Conservation (phyloP, 2,888 invertebrate genomes). For the Brenthis hecate region DNA sequence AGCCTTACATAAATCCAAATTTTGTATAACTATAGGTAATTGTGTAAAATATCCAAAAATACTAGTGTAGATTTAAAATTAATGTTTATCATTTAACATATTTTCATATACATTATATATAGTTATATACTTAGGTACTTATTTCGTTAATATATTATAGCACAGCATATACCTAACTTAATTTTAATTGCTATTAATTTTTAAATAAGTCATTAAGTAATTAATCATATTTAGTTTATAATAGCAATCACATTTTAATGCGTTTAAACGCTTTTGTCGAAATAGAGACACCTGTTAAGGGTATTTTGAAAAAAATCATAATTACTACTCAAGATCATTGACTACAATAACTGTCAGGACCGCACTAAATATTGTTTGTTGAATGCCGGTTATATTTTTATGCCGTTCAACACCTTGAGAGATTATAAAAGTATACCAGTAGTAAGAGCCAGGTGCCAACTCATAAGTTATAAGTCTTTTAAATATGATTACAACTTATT, state of each 20-base stretch:
- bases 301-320: slow-evolving; percentile 56
- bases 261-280: slow-evolving; percentile 45
- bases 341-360: slow-evolving; percentile 79
- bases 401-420: slow-evolving; percentile 75
- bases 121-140: too few species aligned
- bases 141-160: too few species aligned
- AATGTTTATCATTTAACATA: too few species aligned
- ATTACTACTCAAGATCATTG: slow-evolving; percentile 72
- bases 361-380: slow-evolving; percentile 81
- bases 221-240: too few species aligned
- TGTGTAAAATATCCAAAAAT: too few species aligned
- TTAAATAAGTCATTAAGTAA: too few species aligned
- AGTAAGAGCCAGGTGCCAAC: slow-evolving; percentile 40
- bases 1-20: too few species aligned
- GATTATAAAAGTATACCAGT: slow-evolving; percentile 21
- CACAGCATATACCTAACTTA: too few species aligned
- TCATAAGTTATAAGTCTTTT: slow-evolving; percentile 39
- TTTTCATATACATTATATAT: too few species aligned
- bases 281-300: slow-evolving; percentile 64
- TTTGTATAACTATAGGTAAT: too few species aligned
- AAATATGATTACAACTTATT: slow-evolving; percentile 9
- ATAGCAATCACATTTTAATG: slow-evolving; percentile 38
- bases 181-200: too few species aligned
- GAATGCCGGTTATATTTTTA: slow-evolving; percentile 75
- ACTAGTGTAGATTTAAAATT: too few species aligned